Percentiles rank a stretch among this genome's conserved stretches.
Evolutionary conservation across 2,797 vertebrate species (phyloP).

Genomic region (Botia almorhae): DNA sequence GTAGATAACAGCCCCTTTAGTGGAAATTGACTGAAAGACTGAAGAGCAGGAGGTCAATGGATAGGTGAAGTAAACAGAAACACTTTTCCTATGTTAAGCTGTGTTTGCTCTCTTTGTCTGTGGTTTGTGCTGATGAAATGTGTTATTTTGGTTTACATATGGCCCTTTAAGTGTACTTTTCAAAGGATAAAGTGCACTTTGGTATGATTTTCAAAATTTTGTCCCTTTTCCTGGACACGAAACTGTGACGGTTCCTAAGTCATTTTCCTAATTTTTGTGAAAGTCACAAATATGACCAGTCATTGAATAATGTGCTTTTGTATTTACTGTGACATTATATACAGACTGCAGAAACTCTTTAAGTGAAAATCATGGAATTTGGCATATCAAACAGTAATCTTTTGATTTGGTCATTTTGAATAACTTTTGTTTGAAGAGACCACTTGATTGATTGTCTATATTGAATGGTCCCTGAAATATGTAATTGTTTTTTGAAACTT

Average conservation of each 20-base stretch:
- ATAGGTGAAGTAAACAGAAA: slow-evolving; percentile 59
- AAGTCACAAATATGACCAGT: slow-evolving; percentile 29
- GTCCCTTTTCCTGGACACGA: slow-evolving; percentile 33
- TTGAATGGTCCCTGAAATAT: slow-evolving; percentile 1
- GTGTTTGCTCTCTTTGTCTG: slow-evolving; percentile 75
- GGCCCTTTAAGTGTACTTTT: slow-evolving; percentile 62
- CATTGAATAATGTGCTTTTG: slow-evolving; percentile 41
- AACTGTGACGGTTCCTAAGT: slow-evolving; percentile 33
- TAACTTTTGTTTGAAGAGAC: slow-evolving; percentile 14
- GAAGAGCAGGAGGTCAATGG: slow-evolving; percentile 51
- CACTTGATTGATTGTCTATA: neutral
- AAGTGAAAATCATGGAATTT: slow-evolving; percentile 28
- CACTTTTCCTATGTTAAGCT: slow-evolving; percentile 75
- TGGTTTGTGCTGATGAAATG: slow-evolving; percentile 66
- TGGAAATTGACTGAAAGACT: slow-evolving; percentile 59
- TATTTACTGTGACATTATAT: slow-evolving; percentile 23
- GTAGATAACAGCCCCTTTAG: slow-evolving; percentile 86
- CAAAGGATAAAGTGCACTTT: slow-evolving; percentile 44
- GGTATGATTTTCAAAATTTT: slow-evolving; percentile 14
- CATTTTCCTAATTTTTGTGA: slow-evolving; percentile 23
- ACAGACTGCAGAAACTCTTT: slow-evolving; percentile 36
- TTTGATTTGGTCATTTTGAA: slow-evolving; percentile 29
- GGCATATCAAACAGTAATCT: slow-evolving; percentile 13
- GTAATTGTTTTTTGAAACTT: slow-evolving; percentile 20
- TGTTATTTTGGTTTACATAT: slow-evolving; percentile 69